A percentile compares a stretch with the other conserved stretches of the same genome.
These are phyloP conservation scores for Phylloscopus whistleri DNA, from an alignment of 2,113 vertebrate species.

Conservation along the genomic window DNA sequence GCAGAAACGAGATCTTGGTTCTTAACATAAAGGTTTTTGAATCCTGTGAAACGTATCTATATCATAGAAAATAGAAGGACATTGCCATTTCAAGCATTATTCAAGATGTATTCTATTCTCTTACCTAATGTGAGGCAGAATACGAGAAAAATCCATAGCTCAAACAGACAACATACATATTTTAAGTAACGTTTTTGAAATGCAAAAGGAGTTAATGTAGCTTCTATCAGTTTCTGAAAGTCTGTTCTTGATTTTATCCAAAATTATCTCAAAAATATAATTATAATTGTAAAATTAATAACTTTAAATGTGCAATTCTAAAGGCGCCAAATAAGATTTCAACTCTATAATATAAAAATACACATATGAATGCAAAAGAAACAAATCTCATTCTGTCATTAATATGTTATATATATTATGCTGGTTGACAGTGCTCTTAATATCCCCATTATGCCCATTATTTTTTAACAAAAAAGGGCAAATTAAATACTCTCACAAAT, in stretches of 20 bases:
- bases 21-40: background rate
- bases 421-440: background rate
- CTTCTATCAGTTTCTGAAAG: background rate
- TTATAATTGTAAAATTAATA: background rate
- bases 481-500: background rate
- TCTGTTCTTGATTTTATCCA: background rate
- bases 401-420: background rate
- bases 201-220: background rate
- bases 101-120: background rate
- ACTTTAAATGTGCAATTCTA: background rate
- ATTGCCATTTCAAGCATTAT: background rate
- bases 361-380: background rate
- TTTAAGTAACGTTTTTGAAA: background rate
- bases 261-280: background rate
- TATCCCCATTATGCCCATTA: background rate
- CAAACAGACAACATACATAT: background rate
- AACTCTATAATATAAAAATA: background rate
- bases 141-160: background rate
- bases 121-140: background rate
- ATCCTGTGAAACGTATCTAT: background rate
- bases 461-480: background rate
- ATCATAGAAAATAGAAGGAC: background rate
- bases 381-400: background rate
- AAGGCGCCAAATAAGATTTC: background rate
- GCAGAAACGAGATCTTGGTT: background rate